Base-by-base conservation (phyloP, 2,888 invertebrate genomes). In the Dione juno region DNA sequence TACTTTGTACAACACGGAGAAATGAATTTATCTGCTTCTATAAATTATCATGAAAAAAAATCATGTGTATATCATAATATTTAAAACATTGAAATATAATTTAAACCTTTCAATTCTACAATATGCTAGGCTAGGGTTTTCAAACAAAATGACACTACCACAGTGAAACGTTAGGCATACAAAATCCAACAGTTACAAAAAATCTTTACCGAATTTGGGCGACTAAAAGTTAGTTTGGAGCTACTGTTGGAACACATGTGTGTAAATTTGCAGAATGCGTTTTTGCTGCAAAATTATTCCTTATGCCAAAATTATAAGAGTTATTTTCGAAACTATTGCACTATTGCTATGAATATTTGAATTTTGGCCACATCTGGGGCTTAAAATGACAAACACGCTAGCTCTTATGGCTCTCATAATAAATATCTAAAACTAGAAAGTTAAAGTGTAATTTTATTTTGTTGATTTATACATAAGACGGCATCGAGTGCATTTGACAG, bases 401-500 rank as follows among this genome's bases (percentile, higher is more conserved):
- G 48, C 64, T 64, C 63, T 68, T 68, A 52, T 43, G 52, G 52
- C 59, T 28, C 43, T 61, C 11, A 45, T 52, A 61, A 68, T 68
- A 68, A 68, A 63, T 53, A n/a, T 35, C 21, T 16, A 14, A 57
- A 48, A 40, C 45, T 63, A 28, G 11, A 41, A 61, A 52, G 43
- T 19, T 14, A 35, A 63, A 61, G 21, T 57, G 64, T 48, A 64
- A 57, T 64, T 64, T 54, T 54, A 68, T 64, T 68, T 69, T 69
- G 63, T 69, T 43, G 54, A 69, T 69, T 69, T 69, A 69, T 69
- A 43, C 53, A 69, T 48, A 11, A 41, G 54, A 48, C 54, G 69
- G 64, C 63, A 69, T 69, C 69, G 69, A 57, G 69, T 69, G 69
- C 64, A 64, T 69, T 64, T 69, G 63, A 69, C 69, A 61, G 69